These are phyloP conservation scores for Ommatoiulus sabulosus DNA, from an alignment of 2,888 invertebrate genomes.

Conservation along the genomic window DNA sequence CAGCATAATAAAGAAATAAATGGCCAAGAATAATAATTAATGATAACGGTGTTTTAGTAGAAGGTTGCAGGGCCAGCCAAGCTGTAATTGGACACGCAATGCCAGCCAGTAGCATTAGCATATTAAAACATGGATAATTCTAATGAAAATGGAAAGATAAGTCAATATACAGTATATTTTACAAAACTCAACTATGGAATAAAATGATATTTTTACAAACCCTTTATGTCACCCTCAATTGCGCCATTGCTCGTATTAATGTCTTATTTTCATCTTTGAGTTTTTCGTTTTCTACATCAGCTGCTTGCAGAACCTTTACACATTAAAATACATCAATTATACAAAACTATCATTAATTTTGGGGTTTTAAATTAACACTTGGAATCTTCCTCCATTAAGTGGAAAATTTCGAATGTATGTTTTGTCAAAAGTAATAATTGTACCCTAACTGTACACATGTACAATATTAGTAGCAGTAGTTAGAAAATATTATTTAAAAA, in stretches of 20 bases:
- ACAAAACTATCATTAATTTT: no score
- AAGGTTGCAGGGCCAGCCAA: not conserved
- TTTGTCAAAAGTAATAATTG: no score
- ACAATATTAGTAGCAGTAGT: no score
- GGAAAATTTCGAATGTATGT: no score
- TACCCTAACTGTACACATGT: no score
- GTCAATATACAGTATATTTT: not conserved
- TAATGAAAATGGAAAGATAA: not conserved
- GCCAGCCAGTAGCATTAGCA: slow-evolving; percentile 16
- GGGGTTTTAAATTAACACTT: no score
- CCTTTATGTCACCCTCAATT: slow-evolving; percentile 62
- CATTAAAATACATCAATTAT: not conserved
- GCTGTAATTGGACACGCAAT: not conserved
- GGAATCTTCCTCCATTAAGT: no score
- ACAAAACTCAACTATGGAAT: not conserved
- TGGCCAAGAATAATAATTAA: not conserved
- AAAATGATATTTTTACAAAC: slow-evolving; percentile 25
- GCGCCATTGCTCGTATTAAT: slow-evolving; percentile 67
- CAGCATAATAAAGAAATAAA: slow-evolving; percentile 17
- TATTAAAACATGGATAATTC: not conserved
- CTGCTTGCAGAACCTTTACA: slow-evolving; percentile 57
- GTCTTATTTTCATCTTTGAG: slow-evolving; percentile 68
- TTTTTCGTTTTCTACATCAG: slow-evolving; percentile 65
- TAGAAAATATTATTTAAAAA: no score
- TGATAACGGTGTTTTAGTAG: not conserved